Evolutionary conservation across 2,797 vertebrate genomes (phyloP).

Genomic region (Epinephelus awoara): DNA sequence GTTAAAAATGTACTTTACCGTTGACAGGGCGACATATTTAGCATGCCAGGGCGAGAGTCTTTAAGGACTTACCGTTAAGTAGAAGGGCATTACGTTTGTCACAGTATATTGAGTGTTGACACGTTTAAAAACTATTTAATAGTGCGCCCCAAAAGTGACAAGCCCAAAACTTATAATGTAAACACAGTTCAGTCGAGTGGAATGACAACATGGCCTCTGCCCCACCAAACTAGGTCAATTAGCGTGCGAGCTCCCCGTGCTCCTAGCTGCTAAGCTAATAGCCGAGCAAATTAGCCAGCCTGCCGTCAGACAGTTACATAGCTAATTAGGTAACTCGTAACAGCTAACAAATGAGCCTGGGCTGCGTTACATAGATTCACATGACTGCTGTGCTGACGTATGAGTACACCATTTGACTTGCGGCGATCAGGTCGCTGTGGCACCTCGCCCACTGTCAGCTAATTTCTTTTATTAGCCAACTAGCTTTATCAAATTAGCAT

Average conservation of each 20-base stretch:
- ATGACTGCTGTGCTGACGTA: neutral
- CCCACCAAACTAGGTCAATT: conserved; percentile 76
- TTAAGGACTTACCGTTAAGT: neutral
- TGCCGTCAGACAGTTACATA: conserved; percentile 41
- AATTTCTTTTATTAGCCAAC: conserved; percentile 70
- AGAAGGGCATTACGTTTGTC: no score
- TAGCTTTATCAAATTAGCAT: conserved; percentile 78
- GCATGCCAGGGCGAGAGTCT: neutral
- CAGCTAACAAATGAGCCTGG: neutral
- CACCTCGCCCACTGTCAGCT: conserved; percentile 55
- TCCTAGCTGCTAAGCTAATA: conserved; percentile 73
- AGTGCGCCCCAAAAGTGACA: fast-evolving
- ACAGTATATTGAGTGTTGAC: fast-evolving
- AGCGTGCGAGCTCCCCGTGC: conserved; percentile 42
- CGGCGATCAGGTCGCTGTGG: neutral
- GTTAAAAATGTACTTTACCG: neutral
- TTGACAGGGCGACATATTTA: neutral
- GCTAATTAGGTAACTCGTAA: conserved; percentile 21
- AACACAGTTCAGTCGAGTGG: conserved; percentile 57
- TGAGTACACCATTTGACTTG: neutral
- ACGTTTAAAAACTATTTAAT: neutral
- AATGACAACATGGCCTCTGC: conserved; percentile 66
- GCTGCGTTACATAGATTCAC: neutral
- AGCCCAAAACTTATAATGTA: conserved; percentile 36
- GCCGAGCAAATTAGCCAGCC: conserved; percentile 68